Base-by-base conservation (phyloP, 2,888 invertebrate genomes). In the Dynastes tityus region DNA sequence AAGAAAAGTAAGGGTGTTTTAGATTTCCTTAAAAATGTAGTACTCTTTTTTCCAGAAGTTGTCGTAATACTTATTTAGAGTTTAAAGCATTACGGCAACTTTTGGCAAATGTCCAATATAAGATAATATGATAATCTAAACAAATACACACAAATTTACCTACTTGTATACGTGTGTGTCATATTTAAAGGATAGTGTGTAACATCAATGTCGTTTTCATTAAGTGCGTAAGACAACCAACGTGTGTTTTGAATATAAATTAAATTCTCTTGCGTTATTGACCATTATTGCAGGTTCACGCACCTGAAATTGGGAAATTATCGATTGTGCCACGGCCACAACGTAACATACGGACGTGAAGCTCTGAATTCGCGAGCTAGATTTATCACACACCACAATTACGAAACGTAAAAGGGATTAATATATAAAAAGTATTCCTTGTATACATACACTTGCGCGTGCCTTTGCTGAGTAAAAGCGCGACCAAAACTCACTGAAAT, bases 301-400 rank as follows among this genome's bases (percentile, higher is more conserved):
- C 55, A 58, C 55, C 8, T 58, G 27, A 58, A 58, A 58, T 58
- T 58, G 55, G 22, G 55, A 58, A 58, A 58, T 58, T 27, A 9
- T 58, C 22, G 8, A 58, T 58, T 22, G 22, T 22, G 16, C 22
- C 45, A 45, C 11, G 53, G 16, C 16, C n/a, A 22, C 6, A 8
- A 55, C 16, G 22, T 22, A 22, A 22, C 22, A 8, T 55, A 2
- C 22, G 55, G 16, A 16, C 8, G 22, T 58, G 8, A 22, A 58
- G 16, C 16, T 22, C 6, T 22, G 22, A 22, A 58, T 58, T 8
- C 8, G 22, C 22, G 1, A 22, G 55, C 55, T 6, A 2, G 22
- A 6, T n/a, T 16, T 2, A 22, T 22, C 55, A 22, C 2, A 22
- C 22, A 2, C 16, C 5, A 22, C 13, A 22, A 58, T 16, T 5